A percentile compares a stretch with the other conserved stretches of the same genome.
These are phyloP conservation scores for Caenorhabditis auriculariae DNA, from an alignment of 2,888 invertebrate species.

Conservation along the genomic window DNA sequence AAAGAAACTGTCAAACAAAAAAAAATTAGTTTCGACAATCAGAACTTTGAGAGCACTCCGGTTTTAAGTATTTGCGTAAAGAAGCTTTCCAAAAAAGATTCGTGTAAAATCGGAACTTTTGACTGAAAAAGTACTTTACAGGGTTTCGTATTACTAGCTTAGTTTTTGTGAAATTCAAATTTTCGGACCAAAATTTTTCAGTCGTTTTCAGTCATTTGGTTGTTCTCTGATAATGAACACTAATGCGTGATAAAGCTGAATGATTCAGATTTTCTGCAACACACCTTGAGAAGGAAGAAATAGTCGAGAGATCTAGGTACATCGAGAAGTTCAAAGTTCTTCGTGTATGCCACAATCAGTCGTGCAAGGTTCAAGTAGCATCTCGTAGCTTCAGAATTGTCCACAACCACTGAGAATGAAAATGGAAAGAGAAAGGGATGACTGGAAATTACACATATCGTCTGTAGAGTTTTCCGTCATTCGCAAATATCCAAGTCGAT, in stretches of 20 bases:
- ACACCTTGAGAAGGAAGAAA: constrained; percentile 52
- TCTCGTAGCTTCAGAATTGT: constrained; percentile 42
- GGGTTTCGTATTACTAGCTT: too few relatives aligned
- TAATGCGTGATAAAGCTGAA: background rate
- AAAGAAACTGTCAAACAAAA: too few relatives aligned
- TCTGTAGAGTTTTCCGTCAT: constrained; percentile 40
- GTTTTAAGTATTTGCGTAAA: too few relatives aligned
- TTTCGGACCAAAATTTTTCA: too few relatives aligned
- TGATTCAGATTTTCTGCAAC: background rate
- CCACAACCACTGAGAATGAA: constrained; percentile 43
- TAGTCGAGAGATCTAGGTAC: constrained; percentile 55
- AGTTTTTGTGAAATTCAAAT: too few relatives aligned
- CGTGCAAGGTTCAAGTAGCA: constrained; percentile 56
- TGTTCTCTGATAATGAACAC: background rate
- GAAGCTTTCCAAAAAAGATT: background rate
- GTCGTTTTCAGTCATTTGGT: too few relatives aligned
- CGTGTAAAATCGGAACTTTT: background rate
- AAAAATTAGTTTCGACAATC: too few relatives aligned
- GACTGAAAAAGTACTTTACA: too few relatives aligned
- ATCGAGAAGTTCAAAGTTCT: constrained; percentile 57
- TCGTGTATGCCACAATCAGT: constrained; percentile 56
- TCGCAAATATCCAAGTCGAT: constrained; percentile 43
- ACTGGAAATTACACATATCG: constrained; percentile 31
- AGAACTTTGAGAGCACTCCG: too few relatives aligned
- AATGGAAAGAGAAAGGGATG: background rate